Percentiles rank a stretch among this genome's conserved stretches.
phyloP scores from a whole-genome alignment of 2,113 vertebrate genomes.

The Pygoscelis adeliae region DNA sequence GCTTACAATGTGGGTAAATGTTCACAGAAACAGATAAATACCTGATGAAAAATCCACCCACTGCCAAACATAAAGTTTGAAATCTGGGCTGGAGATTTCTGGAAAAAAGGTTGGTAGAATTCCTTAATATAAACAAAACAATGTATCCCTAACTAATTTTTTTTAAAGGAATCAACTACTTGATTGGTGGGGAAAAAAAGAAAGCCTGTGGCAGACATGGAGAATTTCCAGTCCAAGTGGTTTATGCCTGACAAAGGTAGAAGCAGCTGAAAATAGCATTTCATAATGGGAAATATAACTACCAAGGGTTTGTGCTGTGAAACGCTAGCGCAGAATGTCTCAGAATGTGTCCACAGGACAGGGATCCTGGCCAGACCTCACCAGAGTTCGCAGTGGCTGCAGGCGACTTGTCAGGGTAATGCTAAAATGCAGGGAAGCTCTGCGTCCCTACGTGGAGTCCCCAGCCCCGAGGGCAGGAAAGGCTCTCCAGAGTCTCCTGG shows the following conservation, averaged over 20 bases:
- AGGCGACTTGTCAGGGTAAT: neutral
- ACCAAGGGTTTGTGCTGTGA: neutral
- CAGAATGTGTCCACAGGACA: neutral
- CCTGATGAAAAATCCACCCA: neutral
- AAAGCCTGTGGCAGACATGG: neutral
- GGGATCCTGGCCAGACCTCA: neutral
- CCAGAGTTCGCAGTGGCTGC: neutral
- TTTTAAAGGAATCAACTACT: neutral
- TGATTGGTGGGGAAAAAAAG: neutral
- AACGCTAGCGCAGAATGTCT: fast-evolving
- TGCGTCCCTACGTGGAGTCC: fast-evolving
- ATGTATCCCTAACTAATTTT: neutral
- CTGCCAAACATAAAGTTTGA: neutral
- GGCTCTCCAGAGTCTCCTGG: neutral
- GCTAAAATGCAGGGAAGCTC: neutral
- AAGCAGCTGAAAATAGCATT: neutral
- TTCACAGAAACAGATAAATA: neutral
- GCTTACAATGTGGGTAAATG: neutral
- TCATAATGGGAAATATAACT: neutral
- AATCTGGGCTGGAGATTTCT: neutral
- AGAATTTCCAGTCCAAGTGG: neutral
- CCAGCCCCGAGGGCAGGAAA: neutral
- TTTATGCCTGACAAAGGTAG: neutral
- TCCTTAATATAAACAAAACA: neutral
- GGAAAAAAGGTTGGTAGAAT: neutral